phyloP scores from a whole-genome alignment of 2,888 invertebrate genomes.

The Ditula angustiorana region DNA sequence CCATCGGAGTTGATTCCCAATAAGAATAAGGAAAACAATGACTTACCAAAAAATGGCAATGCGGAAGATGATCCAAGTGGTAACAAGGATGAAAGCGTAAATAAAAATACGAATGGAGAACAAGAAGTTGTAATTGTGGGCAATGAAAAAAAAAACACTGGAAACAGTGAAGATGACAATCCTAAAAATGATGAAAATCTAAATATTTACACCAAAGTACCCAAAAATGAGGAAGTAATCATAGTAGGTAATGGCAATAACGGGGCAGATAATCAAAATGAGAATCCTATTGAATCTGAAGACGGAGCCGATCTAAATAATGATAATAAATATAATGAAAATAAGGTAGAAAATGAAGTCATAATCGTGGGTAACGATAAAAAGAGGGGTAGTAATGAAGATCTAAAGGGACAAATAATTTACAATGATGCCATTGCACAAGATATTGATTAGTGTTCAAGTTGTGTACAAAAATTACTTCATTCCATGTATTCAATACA shows the following conservation, averaged over 20 bases:
- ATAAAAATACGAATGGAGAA: background rate
- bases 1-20: background rate
- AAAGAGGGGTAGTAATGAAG: no score
- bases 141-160: background rate
- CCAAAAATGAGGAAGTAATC: background rate
- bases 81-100: background rate
- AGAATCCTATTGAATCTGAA: background rate
- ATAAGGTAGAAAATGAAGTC: background rate
- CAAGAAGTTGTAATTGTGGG: background rate
- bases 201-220: no score
- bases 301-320: background rate
- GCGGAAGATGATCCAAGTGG: background rate
- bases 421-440: background rate
- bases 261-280: background rate
- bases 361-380: background rate
- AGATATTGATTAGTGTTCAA: background rate
- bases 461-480: background rate
- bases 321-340: background rate
- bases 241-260: background rate
- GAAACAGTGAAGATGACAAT: background rate
- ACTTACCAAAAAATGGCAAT: background rate
- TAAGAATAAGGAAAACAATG: constrained; percentile 5
- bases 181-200: background rate
- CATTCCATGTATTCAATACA: no score
- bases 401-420: background rate